phyloP scores from a whole-genome alignment of 2,113 vertebrate genomes.

The Pseudorectes ferrugineus region DNA sequence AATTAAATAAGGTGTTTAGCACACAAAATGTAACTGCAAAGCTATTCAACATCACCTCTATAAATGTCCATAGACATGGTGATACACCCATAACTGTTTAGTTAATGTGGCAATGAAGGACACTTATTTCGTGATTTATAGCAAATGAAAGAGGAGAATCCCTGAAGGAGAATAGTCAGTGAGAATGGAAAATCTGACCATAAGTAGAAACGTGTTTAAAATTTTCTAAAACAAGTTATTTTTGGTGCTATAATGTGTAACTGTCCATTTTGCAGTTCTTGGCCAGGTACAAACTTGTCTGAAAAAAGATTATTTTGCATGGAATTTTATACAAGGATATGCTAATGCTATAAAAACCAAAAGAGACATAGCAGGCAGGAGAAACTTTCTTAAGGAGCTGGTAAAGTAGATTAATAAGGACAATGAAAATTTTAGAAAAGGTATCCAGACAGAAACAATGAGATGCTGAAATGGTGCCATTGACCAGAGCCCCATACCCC shows the following conservation, averaged over 20 bases:
- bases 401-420: not conserved
- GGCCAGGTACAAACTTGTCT: not conserved
- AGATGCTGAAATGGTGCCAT: not conserved
- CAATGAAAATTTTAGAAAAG: not conserved
- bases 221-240: not conserved
- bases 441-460: not conserved
- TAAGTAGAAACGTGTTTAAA: not conserved
- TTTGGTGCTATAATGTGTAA: not conserved
- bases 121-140: slow-evolving; percentile 60
- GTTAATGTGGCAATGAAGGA: slow-evolving; percentile 30
- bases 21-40: not conserved
- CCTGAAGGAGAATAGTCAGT: not conserved
- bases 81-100: slow-evolving; percentile 36
- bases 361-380: not conserved
- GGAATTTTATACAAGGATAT: not conserved
- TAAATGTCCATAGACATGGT: slow-evolving; percentile 37
- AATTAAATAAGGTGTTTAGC: not conserved
- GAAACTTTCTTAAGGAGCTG: not conserved
- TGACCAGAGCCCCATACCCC: not conserved
- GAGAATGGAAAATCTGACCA: slow-evolving; percentile 35
- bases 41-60: slow-evolving; percentile 11
- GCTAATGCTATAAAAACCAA: not conserved
- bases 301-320: not conserved
- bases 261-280: not conserved
- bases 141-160: slow-evolving; percentile 24